Conservation (phyloP, 1,140 invertebrate species). For the Ridgeia piscesae region DNA sequence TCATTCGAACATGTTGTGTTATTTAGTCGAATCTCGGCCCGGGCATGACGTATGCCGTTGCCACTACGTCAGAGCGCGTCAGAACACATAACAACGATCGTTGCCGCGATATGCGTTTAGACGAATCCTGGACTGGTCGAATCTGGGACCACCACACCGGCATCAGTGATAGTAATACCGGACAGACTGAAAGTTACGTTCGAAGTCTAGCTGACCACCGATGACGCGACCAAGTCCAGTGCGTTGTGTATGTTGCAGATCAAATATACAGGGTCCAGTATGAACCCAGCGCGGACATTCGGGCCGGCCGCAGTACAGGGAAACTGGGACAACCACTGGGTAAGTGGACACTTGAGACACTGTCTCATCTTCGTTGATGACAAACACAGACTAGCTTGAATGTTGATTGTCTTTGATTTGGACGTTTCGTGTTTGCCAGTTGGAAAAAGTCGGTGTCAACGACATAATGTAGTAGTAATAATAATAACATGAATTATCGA, state of each 20-base stretch:
- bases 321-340: conserved; percentile 73
- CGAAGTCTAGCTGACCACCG: not conserved
- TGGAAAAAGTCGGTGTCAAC: not conserved
- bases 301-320: conserved; percentile 65
- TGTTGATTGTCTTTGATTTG: not conserved
- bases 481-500: no score
- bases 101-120: no score
- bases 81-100: no score
- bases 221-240: not conserved
- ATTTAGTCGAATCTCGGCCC: no score
- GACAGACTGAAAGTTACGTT: no score
- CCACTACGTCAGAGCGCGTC: no score
- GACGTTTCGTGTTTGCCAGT: not conserved
- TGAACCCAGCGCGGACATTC: conserved; percentile 52
- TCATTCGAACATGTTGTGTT: no score
- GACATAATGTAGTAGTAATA: not conserved
- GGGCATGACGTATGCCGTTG: no score
- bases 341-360: conserved; percentile 57
- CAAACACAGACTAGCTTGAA: not conserved
- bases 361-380: not conserved
- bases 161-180: no score
- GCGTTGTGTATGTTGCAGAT: conserved; percentile 36
- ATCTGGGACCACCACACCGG: no score
- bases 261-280: conserved; percentile 47
- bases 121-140: no score